Evolutionary conservation across 2,888 invertebrate genomes (phyloP).

Genomic region (Prionchulus punctatus): DNA sequence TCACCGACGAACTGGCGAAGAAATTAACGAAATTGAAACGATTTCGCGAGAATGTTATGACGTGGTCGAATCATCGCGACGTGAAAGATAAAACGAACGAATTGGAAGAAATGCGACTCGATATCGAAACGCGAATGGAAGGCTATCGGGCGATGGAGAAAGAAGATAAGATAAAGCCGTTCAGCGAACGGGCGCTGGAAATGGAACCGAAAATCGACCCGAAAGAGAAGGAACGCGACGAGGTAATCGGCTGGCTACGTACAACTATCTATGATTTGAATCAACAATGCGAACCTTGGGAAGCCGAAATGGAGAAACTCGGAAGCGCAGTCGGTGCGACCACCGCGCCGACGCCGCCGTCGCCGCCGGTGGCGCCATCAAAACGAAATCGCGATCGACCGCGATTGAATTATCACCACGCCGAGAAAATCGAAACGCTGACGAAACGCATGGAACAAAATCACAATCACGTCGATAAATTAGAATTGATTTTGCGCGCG

Average conservation of each 20-base stretch:
- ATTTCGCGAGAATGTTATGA: neutral
- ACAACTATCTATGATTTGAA: neutral
- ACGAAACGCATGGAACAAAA: neutral
- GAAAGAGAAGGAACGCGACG: neutral
- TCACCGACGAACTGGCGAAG: neutral
- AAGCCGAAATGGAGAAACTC: neutral
- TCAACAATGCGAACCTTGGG: conserved; percentile 1
- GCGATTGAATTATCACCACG: no score
- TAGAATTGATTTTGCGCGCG: neutral
- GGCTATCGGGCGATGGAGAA: neutral
- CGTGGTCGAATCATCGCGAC: neutral
- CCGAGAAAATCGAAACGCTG: neutral
- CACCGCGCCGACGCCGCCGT: neutral
- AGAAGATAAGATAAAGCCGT: conserved; percentile 3
- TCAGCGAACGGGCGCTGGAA: conserved; percentile 3
- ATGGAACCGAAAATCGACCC: conserved; percentile 4
- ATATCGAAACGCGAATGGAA: conserved; percentile 3
- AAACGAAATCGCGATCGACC: neutral
- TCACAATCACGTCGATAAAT: neutral
- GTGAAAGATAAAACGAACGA: neutral
- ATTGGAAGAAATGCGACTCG: neutral
- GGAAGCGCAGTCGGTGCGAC: neutral
- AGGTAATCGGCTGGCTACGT: neutral
- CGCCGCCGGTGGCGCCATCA: neutral
- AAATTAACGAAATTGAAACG: conserved; percentile 5